phyloP scores from a whole-genome alignment of 2,113 vertebrate genomes.

The Oncorhynchus nerka region DNA sequence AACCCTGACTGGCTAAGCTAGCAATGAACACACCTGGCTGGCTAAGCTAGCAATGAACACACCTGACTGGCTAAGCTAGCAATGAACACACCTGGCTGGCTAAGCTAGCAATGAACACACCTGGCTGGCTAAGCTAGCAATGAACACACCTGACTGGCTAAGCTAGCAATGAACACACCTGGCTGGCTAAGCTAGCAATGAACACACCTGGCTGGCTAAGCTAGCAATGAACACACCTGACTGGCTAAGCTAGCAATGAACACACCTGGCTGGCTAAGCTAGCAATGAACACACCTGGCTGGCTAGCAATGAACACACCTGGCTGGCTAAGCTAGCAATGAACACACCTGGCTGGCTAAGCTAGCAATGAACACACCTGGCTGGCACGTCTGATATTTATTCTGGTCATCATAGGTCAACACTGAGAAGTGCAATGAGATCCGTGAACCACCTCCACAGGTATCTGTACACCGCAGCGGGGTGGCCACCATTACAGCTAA shows the following conservation, averaged over 20 bases:
- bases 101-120: too few relatives aligned
- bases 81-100: too few relatives aligned
- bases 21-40: conserved; percentile 25
- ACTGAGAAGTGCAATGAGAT: too few relatives aligned
- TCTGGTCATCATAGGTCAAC: not conserved
- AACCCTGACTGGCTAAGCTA: conserved; percentile 4
- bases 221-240: too few relatives aligned
- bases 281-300: conserved; percentile 31
- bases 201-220: conserved; percentile 22
- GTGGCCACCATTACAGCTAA: too few relatives aligned
- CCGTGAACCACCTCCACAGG: too few relatives aligned
- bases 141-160: conserved; percentile 28
- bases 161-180: conserved; percentile 41
- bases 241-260: too few relatives aligned
- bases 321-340: conserved; percentile 8
- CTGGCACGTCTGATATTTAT: not conserved
- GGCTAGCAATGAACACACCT: too few relatives aligned
- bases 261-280: too few relatives aligned
- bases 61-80: too few relatives aligned
- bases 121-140: not conserved
- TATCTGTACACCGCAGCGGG: too few relatives aligned
- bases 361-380: conserved; percentile 43
- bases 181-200: conserved; percentile 26
- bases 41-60: too few relatives aligned
- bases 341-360: conserved; percentile 27